These are phyloP conservation scores for Listronotus bonariensis DNA, from an alignment of 1,140 invertebrate species.

Conservation along the genomic window DNA sequence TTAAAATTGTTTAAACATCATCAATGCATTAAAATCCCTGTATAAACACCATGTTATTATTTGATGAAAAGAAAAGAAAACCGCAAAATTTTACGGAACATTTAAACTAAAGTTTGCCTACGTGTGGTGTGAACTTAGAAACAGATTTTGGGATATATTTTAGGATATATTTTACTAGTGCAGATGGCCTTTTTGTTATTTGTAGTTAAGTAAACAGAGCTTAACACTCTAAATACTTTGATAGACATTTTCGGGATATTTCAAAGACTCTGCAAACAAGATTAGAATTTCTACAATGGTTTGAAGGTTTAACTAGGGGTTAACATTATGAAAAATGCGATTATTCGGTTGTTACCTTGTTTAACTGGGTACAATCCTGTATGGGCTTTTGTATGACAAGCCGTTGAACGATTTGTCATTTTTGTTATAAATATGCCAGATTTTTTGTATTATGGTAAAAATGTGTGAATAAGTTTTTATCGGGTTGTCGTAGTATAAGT, in stretches of 20 bases:
- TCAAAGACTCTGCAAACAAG: conserved; percentile 23
- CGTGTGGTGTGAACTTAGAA: conserved; percentile 17
- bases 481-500: neutral
- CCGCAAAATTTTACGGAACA: conserved; percentile 12
- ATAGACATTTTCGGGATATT: conserved; percentile 26
- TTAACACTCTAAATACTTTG: conserved; percentile 23
- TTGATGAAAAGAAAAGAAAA: conserved; percentile 10
- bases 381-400: neutral
- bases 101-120: conserved; percentile 16
- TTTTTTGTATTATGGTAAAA: too few species aligned
- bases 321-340: conserved; percentile 26
- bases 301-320: conserved; percentile 13
- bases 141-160: conserved; percentile 16
- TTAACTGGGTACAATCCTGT: conserved; percentile 22
- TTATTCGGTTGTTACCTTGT: conserved; percentile 30
- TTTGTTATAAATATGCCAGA: conserved; percentile 13
- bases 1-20: too few species aligned
- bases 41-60: conserved; percentile 4
- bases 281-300: conserved; percentile 23
- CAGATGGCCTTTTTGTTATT: conserved; percentile 25
- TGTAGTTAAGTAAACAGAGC: conserved; percentile 23
- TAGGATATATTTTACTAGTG: neutral
- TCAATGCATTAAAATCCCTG: neutral
- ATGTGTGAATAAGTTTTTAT: conserved; percentile 1
- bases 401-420: conserved; percentile 17